Evolutionary conservation across 2,888 invertebrate species (phyloP).

Genomic region (Acrobasis repandana): DNA sequence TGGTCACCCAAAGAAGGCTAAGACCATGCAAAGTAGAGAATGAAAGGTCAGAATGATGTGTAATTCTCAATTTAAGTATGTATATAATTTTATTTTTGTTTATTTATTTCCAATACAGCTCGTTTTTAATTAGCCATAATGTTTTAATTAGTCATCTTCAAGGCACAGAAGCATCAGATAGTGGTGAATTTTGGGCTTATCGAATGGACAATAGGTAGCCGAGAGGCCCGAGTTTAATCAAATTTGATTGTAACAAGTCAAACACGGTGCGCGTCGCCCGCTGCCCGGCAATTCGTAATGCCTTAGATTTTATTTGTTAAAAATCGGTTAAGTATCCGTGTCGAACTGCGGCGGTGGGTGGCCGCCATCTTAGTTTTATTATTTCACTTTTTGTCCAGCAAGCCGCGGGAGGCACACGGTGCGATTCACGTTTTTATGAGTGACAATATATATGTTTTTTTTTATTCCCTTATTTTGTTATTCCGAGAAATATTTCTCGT

Average conservation of each 20-base stretch:
- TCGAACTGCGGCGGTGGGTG: slow-evolving; percentile 79
- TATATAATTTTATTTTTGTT: no score
- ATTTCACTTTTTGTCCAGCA: slow-evolving; percentile 77
- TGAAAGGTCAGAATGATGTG: no score
- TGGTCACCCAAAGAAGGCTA: no score
- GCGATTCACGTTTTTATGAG: slow-evolving; percentile 79
- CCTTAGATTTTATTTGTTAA: slow-evolving; percentile 83
- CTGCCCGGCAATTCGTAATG: slow-evolving; percentile 78
- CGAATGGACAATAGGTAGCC: slow-evolving; percentile 21
- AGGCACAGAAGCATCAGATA: not conserved
- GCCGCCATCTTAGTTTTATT: slow-evolving; percentile 76
- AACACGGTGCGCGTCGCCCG: slow-evolving; percentile 60
- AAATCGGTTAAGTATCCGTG: slow-evolving; percentile 84
- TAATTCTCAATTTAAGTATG: not conserved
- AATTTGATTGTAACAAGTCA: slow-evolving; percentile 64
- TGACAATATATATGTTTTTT: slow-evolving; percentile 71
- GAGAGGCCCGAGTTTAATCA: slow-evolving; percentile 43
- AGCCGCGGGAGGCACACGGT: slow-evolving; percentile 75
- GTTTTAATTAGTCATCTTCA: slow-evolving; percentile 15
- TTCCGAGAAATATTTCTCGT: slow-evolving; percentile 71
- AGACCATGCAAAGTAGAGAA: no score
- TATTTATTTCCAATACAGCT: no score
- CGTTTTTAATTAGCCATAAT: no score
- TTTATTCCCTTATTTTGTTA: slow-evolving; percentile 56
- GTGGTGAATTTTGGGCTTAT: slow-evolving; percentile 6